Evolutionary conservation across 2,113 vertebrate genomes (phyloP).

Genomic region (Platichthys stellatus): DNA sequence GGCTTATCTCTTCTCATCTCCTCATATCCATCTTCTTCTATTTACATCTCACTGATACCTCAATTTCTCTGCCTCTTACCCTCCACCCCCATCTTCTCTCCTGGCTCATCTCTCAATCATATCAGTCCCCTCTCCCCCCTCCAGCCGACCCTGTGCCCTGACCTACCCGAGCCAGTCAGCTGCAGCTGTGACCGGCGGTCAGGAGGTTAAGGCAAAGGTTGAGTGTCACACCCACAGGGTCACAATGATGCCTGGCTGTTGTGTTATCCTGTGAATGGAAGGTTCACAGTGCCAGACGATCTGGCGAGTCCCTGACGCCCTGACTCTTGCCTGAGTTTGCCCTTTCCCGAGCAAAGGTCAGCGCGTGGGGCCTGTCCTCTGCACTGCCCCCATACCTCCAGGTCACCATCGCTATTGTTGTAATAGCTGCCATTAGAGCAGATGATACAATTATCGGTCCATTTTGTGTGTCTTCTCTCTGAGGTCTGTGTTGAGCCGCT

Average conservation of each 20-base stretch:
- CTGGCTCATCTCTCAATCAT: constrained; percentile 51
- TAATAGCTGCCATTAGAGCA: constrained; percentile 73
- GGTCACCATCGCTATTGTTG: constrained; percentile 72
- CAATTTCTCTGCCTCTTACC: background rate
- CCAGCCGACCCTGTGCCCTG: constrained; percentile 51
- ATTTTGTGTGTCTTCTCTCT: constrained; percentile 49
- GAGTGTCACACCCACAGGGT: constrained; percentile 83
- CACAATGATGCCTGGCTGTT: constrained; percentile 76
- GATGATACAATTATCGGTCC: constrained; percentile 76
- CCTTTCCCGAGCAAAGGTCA: constrained; percentile 75
- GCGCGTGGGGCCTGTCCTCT: constrained; percentile 31
- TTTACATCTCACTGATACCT: constrained; percentile 24
- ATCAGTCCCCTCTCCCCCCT: constrained; percentile 27
- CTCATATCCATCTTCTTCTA: constrained; percentile 1
- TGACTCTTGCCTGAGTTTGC: constrained; percentile 71
- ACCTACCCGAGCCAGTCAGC: constrained; percentile 56
- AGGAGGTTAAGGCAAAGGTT: constrained; percentile 84
- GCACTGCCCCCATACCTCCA: constrained; percentile 43
- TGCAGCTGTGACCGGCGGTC: constrained; percentile 79
- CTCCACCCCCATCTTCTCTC: constrained; percentile 38
- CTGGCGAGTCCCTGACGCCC: constrained; percentile 66
- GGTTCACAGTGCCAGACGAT: constrained; percentile 74
- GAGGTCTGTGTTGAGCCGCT: constrained; percentile 54
- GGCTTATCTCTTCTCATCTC: background rate
- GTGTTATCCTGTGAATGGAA: constrained; percentile 78